phyloP scores from a whole-genome alignment of 2,797 vertebrate species.

The Hafferia zeledoni region DNA sequence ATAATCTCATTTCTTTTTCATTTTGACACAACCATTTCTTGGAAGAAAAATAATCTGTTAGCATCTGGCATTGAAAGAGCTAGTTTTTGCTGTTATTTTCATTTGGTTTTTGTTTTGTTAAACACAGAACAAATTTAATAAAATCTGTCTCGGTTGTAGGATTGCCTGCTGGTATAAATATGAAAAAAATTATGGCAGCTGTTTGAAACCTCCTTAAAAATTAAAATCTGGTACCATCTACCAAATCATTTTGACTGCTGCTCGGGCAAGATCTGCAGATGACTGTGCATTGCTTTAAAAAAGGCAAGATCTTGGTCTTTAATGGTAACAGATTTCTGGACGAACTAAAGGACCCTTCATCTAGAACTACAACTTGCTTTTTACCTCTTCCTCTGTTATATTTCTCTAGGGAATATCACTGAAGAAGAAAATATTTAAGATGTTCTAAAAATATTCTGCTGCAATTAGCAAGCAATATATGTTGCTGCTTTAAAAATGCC shows the following conservation, averaged over 20 bases:
- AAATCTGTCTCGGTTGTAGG: neutral
- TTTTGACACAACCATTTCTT: constrained; percentile 20
- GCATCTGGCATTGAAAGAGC: neutral
- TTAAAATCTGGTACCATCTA: neutral
- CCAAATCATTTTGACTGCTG: neutral
- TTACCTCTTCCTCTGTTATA: neutral
- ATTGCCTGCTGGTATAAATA: constrained; percentile 24
- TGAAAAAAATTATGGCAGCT: constrained; percentile 12
- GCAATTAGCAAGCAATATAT: constrained; percentile 22
- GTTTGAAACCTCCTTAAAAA: constrained; percentile 49
- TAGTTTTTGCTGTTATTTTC: neutral
- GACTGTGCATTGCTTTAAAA: neutral
- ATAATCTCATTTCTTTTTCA: neutral
- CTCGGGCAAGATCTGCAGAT: neutral
- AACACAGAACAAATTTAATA: constrained; percentile 41
- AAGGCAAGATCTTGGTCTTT: neutral
- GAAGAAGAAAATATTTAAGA: neutral
- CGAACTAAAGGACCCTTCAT: neutral
- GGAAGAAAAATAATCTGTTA: neutral
- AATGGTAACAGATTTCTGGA: neutral
- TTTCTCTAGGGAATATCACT: neutral
- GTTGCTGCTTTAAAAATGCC: neutral
- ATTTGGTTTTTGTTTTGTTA: constrained; percentile 31
- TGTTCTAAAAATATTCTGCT: constrained; percentile 28
- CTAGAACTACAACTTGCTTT: neutral